phyloP scores from a whole-genome alignment of 1,140 invertebrate genomes.

The Drosophila ercepeae region DNA sequence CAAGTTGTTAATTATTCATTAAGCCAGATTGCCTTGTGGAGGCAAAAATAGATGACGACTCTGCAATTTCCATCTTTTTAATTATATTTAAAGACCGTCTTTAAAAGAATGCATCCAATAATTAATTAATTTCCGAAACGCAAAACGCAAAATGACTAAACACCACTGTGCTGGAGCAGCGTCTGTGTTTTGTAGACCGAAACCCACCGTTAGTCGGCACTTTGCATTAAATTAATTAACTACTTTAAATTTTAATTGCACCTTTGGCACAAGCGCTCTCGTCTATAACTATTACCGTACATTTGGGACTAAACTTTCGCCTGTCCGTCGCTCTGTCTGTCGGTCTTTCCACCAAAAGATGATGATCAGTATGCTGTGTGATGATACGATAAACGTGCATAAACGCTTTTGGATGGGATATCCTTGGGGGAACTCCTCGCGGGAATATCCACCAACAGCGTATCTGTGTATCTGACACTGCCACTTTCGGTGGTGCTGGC shows the following conservation, averaged over 20 bases:
- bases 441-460: constrained; percentile 16
- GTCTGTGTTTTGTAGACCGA: constrained; percentile 34
- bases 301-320: constrained; percentile 38
- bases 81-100: not conserved
- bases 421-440: constrained; percentile 44
- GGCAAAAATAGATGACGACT: too few relatives aligned
- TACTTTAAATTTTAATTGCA: constrained; percentile 75
- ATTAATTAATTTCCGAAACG: not conserved
- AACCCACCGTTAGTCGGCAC: constrained; percentile 30
- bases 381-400: constrained; percentile 46
- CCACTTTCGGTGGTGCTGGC: constrained; percentile 32
- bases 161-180: constrained; percentile 16
- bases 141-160: not conserved
- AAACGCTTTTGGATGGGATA: constrained; percentile 30
- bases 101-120: not conserved
- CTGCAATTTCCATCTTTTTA: not conserved
- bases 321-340: constrained; percentile 4
- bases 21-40: not conserved
- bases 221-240: constrained; percentile 74
- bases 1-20: not conserved
- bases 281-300: constrained; percentile 10
- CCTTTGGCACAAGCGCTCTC: constrained; percentile 48
- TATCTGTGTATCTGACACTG: constrained; percentile 37
- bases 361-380: constrained; percentile 25
- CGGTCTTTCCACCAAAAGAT: constrained; percentile 10